Evolutionary conservation across 2,113 vertebrate species (phyloP), one percentile per base, ranked within the genome.

Genomic region (Pao palembangensis): DNA sequence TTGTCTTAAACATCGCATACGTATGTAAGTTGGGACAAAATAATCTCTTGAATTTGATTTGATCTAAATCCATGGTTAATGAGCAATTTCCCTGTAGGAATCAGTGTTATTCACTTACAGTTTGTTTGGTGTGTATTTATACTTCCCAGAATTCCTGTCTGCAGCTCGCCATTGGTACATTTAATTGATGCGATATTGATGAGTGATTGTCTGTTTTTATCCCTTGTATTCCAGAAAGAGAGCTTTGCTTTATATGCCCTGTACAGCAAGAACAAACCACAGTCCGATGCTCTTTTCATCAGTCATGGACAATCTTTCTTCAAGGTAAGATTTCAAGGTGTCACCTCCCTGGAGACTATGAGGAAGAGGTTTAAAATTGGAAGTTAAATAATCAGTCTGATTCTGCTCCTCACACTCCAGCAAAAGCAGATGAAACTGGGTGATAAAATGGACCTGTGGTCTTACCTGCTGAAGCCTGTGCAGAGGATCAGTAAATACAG

Each of bases 401-500:
- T 21, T 57, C 8, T 13, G 55, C 19, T 64, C 46, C 12, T 76
- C 17, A 25, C 7, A 0, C 17, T 23, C 7, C 73, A 92, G 90
- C 69, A 91, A 70, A 92, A 91, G 65, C 90, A 92, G 80, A 71
- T 71, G 59, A 76, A 81, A 62, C 74, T 92, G 19, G 71, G 76
- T 6, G 89, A 92, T 63, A 87, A 88, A 73, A 91, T 91, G 91
- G 90, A 92, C 65, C 70, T 92, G 71, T 90, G 87, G 25, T 92
- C 91, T 0, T 92, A 91, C 70, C 75, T 91, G 61, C 79, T 92
- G 80, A 92, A 91, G 73, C 91, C 90, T 0, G 87, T 92, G 50
- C 91, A 92, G 81, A 85, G 91, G 62, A 91, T 92, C 85, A 91
- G 91, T 63, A 92, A 92, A 68, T 92, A 92, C 85, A 87, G 88